Base-by-base conservation (phyloP, 2,113 vertebrate species). In the Glareola pratincola region DNA sequence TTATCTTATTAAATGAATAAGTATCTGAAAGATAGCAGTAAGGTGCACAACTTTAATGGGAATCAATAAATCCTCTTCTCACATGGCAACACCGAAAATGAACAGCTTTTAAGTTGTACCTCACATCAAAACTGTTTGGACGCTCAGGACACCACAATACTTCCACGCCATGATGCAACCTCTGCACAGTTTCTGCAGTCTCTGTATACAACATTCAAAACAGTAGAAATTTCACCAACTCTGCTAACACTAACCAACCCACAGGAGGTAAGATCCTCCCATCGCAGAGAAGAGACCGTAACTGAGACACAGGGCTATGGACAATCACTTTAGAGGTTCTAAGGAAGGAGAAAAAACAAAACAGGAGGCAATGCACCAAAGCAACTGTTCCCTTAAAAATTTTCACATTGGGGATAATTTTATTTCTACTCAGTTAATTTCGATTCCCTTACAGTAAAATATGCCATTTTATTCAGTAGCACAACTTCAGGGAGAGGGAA, bases 141-240 rank as follows among this genome's bases (percentile, higher is more conserved):
- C 2, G 12, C 74, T 74, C 34, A 41, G 60, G 36, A 30, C 45
- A 59, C 29, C 71, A 43, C 16, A 73, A 7, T 45, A 30, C 67
- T 57, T 14, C 50, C 39, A 15, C 0, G 27, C 27, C 41, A 8
- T 1, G 26, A 36, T 5, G 30, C 37, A 27, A 26, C 26, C 47
- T 29, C 32, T 22, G 60, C 74, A 20, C 24, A 39, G 41, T 9
- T 48, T 30, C 73, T 64, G 27, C 27, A 24, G 22, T 8, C 20
- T 62, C 71, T 43, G 24, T 12, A 16, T 1, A 6, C 0, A 29
- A 27, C 1, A 3, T 8, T 57, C 29, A 56, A 16, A 54, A 23
- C 0, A 5, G 36, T 6, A 59, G 34, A 22, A 82, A 48, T 10
- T 7, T 15, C 62, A 60, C 41, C 21, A 68, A 5, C 9, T 12